Conservation (phyloP, 2,113 vertebrate species). For the Myocastor coypus region DNA sequence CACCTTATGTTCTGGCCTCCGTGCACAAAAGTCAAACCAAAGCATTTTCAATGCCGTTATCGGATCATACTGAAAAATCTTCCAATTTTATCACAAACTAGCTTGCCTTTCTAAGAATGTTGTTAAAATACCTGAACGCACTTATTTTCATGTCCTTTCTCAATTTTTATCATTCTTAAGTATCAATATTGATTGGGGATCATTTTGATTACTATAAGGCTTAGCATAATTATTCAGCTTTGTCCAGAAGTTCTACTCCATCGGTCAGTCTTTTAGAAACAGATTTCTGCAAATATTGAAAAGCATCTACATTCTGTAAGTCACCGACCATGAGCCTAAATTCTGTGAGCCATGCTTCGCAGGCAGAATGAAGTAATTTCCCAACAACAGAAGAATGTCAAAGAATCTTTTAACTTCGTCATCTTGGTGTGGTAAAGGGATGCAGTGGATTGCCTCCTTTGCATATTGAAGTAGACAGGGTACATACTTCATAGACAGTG, state of each 20-base stretch:
- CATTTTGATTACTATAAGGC: constrained; percentile 29
- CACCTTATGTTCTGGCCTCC: neutral
- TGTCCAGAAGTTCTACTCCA: neutral
- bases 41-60: neutral
- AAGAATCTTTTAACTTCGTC: neutral
- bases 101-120: constrained; percentile 23
- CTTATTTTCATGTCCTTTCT: neutral
- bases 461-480: neutral
- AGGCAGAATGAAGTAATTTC: neutral
- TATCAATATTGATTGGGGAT: constrained; percentile 8
- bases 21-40: neutral
- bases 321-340: neutral
- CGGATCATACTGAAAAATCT: neutral
- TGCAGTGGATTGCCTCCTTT: neutral
- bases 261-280: neutral
- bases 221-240: constrained; percentile 4
- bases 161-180: constrained; percentile 45
- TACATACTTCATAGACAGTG: neutral
- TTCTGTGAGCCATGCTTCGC: neutral
- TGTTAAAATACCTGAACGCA: neutral
- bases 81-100: neutral
- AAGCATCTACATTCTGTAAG: neutral
- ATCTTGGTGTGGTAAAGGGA: neutral
- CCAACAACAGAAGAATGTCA: neutral
- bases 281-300: neutral